phyloP scores from a whole-genome alignment of 2,888 invertebrate species.

The Dendrolimus houi region DNA sequence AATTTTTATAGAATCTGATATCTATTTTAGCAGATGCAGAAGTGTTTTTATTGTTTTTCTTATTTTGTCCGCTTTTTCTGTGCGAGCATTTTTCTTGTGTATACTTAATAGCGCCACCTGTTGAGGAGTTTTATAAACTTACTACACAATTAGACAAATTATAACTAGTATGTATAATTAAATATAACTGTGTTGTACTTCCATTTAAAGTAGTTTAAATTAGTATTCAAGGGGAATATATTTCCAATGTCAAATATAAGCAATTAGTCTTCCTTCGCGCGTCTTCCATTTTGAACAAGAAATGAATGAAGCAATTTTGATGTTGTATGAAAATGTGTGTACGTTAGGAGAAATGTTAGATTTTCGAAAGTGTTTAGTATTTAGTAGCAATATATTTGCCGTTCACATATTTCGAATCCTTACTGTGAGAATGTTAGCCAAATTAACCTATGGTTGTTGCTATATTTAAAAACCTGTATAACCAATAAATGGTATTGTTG shows the following conservation, averaged over 20 bases:
- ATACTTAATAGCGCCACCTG: too few relatives aligned
- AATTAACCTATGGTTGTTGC: slow-evolving; percentile 59
- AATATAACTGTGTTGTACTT: slow-evolving; percentile 28
- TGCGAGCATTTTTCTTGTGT: too few relatives aligned
- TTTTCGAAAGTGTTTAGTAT: slow-evolving; percentile 29
- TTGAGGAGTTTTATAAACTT: too few relatives aligned
- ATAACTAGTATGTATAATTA: too few relatives aligned
- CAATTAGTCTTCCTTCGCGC: slow-evolving; percentile 35
- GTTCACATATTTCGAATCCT: slow-evolving; percentile 40
- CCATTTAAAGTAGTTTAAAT: slow-evolving; percentile 18
- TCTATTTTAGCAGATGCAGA: too few relatives aligned
- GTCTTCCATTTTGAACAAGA: slow-evolving; percentile 25
- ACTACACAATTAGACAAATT: too few relatives aligned
- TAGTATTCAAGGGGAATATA: slow-evolving; percentile 30
- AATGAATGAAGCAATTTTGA: background rate
- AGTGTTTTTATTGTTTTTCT: too few relatives aligned
- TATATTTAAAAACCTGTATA: slow-evolving; percentile 70
- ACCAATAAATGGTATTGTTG: slow-evolving; percentile 74
- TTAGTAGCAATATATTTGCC: slow-evolving; percentile 49
- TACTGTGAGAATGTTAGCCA: slow-evolving; percentile 43
- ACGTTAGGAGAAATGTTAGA: slow-evolving; percentile 16
- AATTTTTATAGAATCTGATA: too few relatives aligned
- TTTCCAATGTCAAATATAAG: slow-evolving; percentile 57
- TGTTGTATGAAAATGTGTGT: slow-evolving; percentile 8
- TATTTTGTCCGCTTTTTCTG: too few relatives aligned